Conservation (phyloP, 2,113 vertebrate species). For the Xiphophorus hellerii region DNA sequence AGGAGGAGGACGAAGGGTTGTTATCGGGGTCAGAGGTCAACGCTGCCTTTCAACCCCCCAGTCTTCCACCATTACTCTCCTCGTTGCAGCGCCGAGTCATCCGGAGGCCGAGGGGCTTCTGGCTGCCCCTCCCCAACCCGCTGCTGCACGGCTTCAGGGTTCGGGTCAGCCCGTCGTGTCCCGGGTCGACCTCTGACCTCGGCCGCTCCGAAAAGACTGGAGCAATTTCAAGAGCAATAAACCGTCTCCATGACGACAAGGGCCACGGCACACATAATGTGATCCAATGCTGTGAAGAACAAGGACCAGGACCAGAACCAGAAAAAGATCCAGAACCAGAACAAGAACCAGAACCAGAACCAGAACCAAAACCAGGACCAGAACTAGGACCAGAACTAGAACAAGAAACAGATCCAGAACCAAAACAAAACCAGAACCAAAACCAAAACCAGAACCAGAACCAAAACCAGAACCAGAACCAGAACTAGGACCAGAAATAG, state of each 20-base stretch:
- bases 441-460: too few species aligned
- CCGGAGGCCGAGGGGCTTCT: conserved; percentile 73
- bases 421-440: too few species aligned
- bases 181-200: conserved; percentile 77
- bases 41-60: conserved; percentile 22
- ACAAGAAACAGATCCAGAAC: too few species aligned
- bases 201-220: conserved; percentile 54
- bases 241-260: conserved; percentile 61
- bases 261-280: conserved; percentile 13
- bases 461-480: too few species aligned
- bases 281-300: neutral
- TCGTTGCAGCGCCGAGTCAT: conserved; percentile 72
- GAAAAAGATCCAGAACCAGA: too few species aligned
- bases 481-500: too few species aligned
- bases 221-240: conserved; percentile 82
- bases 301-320: too few species aligned
- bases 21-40: neutral
- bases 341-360: too few species aligned
- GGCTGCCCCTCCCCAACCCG: conserved; percentile 25
- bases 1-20: neutral
- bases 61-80: conserved; percentile 75
- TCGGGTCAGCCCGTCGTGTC: conserved; percentile 45
- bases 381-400: too few species aligned
- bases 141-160: conserved; percentile 38
- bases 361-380: too few species aligned